Evolutionary conservation across 1,140 invertebrate species (phyloP).

Genomic region (Neocloeon triangulifer): DNA sequence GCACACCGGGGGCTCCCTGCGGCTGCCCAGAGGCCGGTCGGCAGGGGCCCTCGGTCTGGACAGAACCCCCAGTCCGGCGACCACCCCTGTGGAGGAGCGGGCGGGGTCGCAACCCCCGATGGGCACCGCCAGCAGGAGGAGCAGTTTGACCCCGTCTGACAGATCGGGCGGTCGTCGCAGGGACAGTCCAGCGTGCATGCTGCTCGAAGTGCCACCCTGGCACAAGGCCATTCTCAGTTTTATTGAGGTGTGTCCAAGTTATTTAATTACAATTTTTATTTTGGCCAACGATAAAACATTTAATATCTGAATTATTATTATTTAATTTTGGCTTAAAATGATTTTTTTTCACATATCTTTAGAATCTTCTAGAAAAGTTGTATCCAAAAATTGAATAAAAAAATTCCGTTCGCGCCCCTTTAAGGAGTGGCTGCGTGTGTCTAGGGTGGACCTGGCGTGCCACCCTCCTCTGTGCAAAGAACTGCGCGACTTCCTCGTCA

Average conservation of each 20-base stretch:
- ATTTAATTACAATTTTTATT: background rate
- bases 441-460: constrained; percentile 15
- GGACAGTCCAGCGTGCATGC: constrained; percentile 15
- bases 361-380: too few species aligned
- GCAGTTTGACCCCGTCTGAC: constrained; percentile 19
- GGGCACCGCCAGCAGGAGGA: constrained; percentile 14
- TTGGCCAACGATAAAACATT: too few species aligned
- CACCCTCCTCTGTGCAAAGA: constrained; percentile 16
- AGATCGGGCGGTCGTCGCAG: constrained; percentile 14
- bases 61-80: constrained; percentile 12
- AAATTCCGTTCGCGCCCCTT: too few species aligned
- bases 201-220: constrained; percentile 18
- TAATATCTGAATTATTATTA: too few species aligned
- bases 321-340: too few species aligned
- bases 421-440: constrained; percentile 22
- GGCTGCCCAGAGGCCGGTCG: constrained; percentile 13
- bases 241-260: constrained; percentile 17
- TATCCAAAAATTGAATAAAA: too few species aligned
- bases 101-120: constrained; percentile 8
- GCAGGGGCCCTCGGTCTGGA: constrained; percentile 13
- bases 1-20: constrained; percentile 10
- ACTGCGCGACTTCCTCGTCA: constrained; percentile 21
- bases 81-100: constrained; percentile 10
- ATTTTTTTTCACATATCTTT: too few species aligned
- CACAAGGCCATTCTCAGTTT: constrained; percentile 20